Conservation (phyloP, 2,888 invertebrate genomes). For the Scaptomyza caliginosa region DNA sequence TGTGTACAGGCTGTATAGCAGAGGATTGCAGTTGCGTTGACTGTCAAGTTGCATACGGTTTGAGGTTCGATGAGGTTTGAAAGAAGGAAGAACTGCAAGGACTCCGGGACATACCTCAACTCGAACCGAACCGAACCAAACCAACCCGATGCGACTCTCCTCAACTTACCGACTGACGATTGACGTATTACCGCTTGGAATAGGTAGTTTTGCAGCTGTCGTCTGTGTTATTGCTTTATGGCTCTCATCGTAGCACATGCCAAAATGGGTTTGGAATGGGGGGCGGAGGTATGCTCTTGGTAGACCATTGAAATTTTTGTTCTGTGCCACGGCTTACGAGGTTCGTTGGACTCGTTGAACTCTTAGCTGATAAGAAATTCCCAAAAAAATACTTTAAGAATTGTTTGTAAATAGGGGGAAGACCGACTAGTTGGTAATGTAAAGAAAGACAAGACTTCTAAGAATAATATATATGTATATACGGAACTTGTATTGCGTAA, state of each 20-base stretch:
- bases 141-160: neutral
- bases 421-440: neutral
- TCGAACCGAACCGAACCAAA: slow-evolving; percentile 9
- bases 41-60: slow-evolving; percentile 28
- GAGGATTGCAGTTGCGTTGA: slow-evolving; percentile 26
- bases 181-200: slow-evolving; percentile 57
- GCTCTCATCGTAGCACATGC: slow-evolving; percentile 46
- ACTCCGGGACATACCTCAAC: slow-evolving; percentile 20
- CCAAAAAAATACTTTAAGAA: neutral
- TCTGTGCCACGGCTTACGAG: slow-evolving; percentile 21
- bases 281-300: slow-evolving; percentile 7
- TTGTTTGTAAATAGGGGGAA: neutral
- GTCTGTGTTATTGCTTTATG: slow-evolving; percentile 54
- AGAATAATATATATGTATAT: no score
- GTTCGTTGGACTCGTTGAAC: slow-evolving; percentile 47
- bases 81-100: slow-evolving; percentile 21
- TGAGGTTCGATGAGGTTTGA: slow-evolving; percentile 59
- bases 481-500: no score
- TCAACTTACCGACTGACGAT: slow-evolving; percentile 17
- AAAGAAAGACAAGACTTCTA: no score
- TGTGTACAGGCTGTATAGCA: slow-evolving; percentile 51
- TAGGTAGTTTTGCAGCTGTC: slow-evolving; percentile 70
- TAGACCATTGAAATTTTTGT: slow-evolving; percentile 32
- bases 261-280: slow-evolving; percentile 37
- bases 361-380: slow-evolving; percentile 42